These are phyloP conservation scores for Etia nguti DNA, from an alignment of 2,113 vertebrate species.

Conservation along the genomic window DNA sequence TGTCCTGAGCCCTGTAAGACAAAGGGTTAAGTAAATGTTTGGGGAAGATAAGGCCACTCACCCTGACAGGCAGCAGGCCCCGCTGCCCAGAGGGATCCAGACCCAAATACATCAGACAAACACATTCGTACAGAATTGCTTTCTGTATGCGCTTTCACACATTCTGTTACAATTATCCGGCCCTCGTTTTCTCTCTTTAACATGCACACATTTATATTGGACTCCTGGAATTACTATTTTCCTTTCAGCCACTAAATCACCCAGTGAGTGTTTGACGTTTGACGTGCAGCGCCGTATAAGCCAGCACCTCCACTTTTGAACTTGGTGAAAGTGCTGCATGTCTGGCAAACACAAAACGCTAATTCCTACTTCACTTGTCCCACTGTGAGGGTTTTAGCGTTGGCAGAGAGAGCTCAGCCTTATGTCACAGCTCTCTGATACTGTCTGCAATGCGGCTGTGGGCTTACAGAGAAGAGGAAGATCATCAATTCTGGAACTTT, in stretches of 20 bases:
- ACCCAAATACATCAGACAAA: constrained; percentile 51
- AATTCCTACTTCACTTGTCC: constrained; percentile 55
- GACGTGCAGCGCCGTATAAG: not conserved
- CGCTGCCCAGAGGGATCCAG: constrained; percentile 59
- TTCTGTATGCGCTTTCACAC: not conserved
- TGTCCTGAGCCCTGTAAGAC: constrained; percentile 77
- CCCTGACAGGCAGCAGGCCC: constrained; percentile 82
- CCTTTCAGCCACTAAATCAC: constrained; percentile 1
- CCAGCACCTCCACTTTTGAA: not conserved
- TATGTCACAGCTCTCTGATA: constrained; percentile 52
- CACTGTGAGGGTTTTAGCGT: constrained; percentile 47
- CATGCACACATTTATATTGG: not conserved
- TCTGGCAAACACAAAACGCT: constrained; percentile 55
- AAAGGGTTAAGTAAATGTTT: constrained; percentile 87
- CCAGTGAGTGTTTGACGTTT: not conserved
- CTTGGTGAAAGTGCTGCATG: constrained; percentile 15
- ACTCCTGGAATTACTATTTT: not conserved
- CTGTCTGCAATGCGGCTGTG: constrained; percentile 6
- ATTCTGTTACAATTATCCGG: not conserved
- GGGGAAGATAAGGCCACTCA: constrained; percentile 80
- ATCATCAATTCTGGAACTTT: not conserved
- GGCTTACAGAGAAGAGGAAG: not conserved
- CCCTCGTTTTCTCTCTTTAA: not conserved
- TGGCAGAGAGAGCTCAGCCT: constrained; percentile 1
- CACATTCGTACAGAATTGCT: not conserved